These are phyloP conservation scores for Cryptocheilus praepositus DNA, from an alignment of 2,888 invertebrate species.

Conservation along the genomic window DNA sequence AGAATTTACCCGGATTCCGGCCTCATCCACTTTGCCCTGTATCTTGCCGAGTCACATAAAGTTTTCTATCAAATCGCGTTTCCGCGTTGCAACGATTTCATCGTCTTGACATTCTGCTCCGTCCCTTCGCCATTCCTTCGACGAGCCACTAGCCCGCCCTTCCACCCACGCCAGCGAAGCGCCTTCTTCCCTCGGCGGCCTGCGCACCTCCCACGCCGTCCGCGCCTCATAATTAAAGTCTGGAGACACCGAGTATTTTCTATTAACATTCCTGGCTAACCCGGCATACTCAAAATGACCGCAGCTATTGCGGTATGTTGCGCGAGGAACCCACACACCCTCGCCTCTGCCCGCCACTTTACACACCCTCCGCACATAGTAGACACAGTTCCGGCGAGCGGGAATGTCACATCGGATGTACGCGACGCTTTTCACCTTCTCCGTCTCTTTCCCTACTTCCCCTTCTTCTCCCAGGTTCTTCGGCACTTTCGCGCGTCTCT, in stretches of 20 bases:
- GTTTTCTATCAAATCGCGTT: too few relatives aligned
- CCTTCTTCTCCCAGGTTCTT: too few relatives aligned
- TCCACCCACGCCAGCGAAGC: conserved; percentile 13
- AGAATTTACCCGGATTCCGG: too few relatives aligned
- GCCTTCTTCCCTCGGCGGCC: conserved; percentile 23
- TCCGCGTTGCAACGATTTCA: not conserved
- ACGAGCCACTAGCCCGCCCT: too few relatives aligned
- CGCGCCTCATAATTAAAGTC: conserved; percentile 68
- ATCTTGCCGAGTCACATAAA: too few relatives aligned
- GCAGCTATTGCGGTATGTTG: conserved; percentile 62
- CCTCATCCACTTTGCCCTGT: too few relatives aligned
- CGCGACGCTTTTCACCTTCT: conserved; percentile 2
- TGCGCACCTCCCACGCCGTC: conserved; percentile 31
- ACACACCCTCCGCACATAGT: not conserved
- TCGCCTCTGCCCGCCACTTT: not conserved
- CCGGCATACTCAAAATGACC: conserved; percentile 68
- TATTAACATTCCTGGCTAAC: conserved; percentile 73
- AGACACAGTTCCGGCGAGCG: conserved; percentile 49
- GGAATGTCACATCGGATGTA: conserved; percentile 45
- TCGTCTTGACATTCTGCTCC: not conserved
- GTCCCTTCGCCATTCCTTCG: not conserved
- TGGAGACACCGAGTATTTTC: conserved; percentile 69
- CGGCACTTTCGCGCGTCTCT: not conserved
- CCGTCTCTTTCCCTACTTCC: not conserved
- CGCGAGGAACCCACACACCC: conserved; percentile 35